Evolutionary conservation across 2,888 invertebrate species (phyloP).

Genomic region (Melieria picta): DNA sequence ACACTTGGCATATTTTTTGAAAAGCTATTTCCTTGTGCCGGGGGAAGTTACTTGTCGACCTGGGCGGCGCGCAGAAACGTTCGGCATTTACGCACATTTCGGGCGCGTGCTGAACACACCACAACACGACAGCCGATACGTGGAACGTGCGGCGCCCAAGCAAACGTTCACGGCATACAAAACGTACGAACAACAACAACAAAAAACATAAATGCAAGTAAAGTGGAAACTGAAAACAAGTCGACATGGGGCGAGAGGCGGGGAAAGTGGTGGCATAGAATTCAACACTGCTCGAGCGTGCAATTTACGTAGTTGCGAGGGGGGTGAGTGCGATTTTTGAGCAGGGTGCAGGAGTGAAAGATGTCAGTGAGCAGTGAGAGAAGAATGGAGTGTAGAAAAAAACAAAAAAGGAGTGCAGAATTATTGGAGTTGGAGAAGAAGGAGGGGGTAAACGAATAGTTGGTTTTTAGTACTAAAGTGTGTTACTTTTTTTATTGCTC

Average conservation of each 20-base stretch:
- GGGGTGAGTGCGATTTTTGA: too few relatives aligned
- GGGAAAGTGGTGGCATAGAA: slow-evolving; percentile 33
- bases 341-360: too few relatives aligned
- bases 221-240: slow-evolving; percentile 20
- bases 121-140: slow-evolving; percentile 20
- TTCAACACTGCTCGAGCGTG: slow-evolving; percentile 55
- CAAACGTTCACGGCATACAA: slow-evolving; percentile 22
- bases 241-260: neutral
- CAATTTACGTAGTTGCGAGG: slow-evolving; percentile 44
- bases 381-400: too few relatives aligned
- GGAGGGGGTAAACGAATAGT: too few relatives aligned
- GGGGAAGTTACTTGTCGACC: too few relatives aligned
- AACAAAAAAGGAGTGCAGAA: too few relatives aligned
- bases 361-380: too few relatives aligned
- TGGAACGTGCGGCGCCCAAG: neutral
- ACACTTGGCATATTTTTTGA: too few relatives aligned
- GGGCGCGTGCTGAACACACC: slow-evolving; percentile 18
- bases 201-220: slow-evolving; percentile 10
- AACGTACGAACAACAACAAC: slow-evolving; percentile 24
- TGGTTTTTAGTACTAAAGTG: too few relatives aligned
- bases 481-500: too few relatives aligned
- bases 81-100: slow-evolving; percentile 12
- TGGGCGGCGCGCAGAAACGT: neutral
- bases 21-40: too few relatives aligned
- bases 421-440: too few relatives aligned